phyloP scores from a whole-genome alignment of 2,888 invertebrate genomes.

The Chydorus sphaericus region DNA sequence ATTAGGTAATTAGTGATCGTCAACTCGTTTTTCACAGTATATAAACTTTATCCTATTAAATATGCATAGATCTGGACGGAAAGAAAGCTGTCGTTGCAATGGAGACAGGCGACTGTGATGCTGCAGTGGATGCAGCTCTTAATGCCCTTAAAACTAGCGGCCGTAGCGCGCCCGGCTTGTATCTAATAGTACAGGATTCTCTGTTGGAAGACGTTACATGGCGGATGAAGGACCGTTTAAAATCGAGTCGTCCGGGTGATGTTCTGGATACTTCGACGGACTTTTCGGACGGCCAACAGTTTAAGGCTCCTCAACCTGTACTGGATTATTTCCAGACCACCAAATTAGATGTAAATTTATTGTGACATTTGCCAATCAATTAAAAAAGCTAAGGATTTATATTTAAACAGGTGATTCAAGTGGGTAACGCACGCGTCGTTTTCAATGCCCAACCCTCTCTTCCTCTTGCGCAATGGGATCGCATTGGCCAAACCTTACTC shows the following conservation, averaged over 20 bases:
- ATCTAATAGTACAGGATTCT: conserved; percentile 6
- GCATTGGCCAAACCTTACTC: neutral
- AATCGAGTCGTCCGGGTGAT: neutral
- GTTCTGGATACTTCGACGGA: neutral
- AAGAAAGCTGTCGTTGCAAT: conserved; percentile 5
- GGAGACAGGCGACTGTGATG: conserved; percentile 8
- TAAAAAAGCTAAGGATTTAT: neutral
- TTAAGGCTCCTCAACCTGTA: neutral
- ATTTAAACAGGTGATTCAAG: neutral
- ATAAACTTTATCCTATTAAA: neutral
- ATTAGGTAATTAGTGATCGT: neutral
- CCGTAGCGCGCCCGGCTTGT: neutral
- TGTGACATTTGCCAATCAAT: neutral
- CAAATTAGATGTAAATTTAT: neutral
- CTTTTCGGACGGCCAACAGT: neutral
- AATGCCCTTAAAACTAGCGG: neutral
- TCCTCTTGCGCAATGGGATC: neutral
- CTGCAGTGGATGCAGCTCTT: conserved; percentile 7
- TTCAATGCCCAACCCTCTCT: conserved; percentile 8
- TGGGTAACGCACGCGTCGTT: neutral
- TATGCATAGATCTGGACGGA: neutral
- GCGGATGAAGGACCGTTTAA: conserved; percentile 1
- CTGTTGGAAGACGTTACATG: neutral
- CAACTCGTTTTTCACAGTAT: neutral
- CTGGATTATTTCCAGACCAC: neutral